Percentiles rank a stretch among this genome's conserved stretches.
Conservation (phyloP, 2,888 invertebrate species). For the Rosalia funebris region DNA sequence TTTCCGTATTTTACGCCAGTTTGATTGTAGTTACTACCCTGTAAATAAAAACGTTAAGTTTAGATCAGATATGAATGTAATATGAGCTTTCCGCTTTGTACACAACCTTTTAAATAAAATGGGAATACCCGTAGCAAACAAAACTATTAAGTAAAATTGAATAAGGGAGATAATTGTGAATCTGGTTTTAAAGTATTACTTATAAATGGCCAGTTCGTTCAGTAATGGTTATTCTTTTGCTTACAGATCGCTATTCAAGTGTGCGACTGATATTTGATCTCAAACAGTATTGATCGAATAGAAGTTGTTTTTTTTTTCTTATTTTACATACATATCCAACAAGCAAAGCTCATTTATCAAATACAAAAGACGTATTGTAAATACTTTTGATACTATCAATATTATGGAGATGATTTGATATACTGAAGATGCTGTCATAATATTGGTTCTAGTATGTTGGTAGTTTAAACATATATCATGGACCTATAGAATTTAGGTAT, state of each 20-base stretch:
- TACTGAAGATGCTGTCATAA: too few relatives aligned
- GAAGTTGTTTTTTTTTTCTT: not conserved
- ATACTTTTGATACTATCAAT: too few relatives aligned
- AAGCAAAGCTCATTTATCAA: not conserved
- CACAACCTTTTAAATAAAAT: not conserved
- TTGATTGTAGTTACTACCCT: constrained; percentile 7
- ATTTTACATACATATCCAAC: not conserved
- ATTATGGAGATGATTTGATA: too few relatives aligned
- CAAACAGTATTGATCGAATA: not conserved
- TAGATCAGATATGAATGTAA: not conserved
- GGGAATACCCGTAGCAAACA: not conserved
- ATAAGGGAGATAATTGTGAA: not conserved
- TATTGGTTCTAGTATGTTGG: too few relatives aligned
- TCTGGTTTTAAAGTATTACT: not conserved
- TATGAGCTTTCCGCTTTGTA: not conserved
- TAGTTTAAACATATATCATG: too few relatives aligned
- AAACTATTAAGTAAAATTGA: not conserved
- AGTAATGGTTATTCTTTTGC: not conserved
- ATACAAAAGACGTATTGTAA: too few relatives aligned
- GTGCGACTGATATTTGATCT: not conserved
- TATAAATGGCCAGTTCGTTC: too few relatives aligned
- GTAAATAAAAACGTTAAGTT: constrained; percentile 8
- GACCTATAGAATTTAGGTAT: too few relatives aligned
- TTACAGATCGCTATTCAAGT: not conserved
- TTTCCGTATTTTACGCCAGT: constrained; percentile 26